Base-by-base conservation (phyloP, 2,888 invertebrate species). In the Bimastos eiseni region DNA sequence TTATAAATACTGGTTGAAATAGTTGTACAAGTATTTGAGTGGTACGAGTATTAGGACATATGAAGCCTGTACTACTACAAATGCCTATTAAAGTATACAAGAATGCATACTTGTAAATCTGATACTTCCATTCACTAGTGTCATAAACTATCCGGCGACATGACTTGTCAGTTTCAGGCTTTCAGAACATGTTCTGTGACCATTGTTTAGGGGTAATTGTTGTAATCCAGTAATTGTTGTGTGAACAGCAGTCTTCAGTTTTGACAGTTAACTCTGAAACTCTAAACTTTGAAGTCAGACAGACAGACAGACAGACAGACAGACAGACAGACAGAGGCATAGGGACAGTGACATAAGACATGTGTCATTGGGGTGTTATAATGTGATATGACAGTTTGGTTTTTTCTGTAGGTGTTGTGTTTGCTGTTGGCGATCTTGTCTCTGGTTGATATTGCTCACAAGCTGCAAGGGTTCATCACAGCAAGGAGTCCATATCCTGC, bases 391-490 rank as follows among this genome's bases (percentile, higher is more conserved):
- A 36, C 86, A 86, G 88, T 24, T 41, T 41, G 41, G 49, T 41
- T 89, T 33, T n/a, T 89, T 17, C 24, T 89, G 41, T 89, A 89
- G 89, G 89, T 89, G 30, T 15, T 89, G 89, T 44, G 89, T 89
- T 19, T 17, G 24, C 44, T 49, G 15, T 49, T 89, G 49, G 19
- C 33, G 1, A 34, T 89, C 24, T 11, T 89, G 6, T 33, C 89
- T 44, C 89, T 89, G 24, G 44, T 41, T 13, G 89, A 89, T 89
- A 30, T 41, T 1, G 89, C 13, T 30, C 37, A 38, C 49, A 37
- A 30, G 34, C 17, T 33, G 5, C 33, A 34, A 19, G 89, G 41
- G 1, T 44, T 41, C 33, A 8, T 19, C 19, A 13, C 5, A 19
- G 24, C 33, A 24, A 19, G 33, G 6, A 89, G 36, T 89, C 34